Evolutionary conservation across 2,888 invertebrate species (phyloP).

Genomic region (Coenonympha glycerion): DNA sequence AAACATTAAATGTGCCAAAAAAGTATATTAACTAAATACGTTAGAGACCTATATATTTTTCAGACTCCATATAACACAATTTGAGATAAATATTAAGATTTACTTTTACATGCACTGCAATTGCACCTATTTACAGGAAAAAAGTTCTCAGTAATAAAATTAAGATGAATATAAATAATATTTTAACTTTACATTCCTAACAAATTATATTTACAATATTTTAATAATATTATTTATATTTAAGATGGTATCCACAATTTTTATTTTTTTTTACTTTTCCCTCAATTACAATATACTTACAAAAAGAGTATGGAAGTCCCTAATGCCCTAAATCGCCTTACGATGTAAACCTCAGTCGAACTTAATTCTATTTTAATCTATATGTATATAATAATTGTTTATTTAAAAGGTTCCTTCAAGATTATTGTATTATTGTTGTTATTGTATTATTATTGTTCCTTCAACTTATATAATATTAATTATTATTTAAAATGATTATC

Average conservation of each 20-base stretch:
- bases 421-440: too few species aligned
- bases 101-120: not conserved
- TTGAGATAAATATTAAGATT: not conserved
- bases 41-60: not conserved
- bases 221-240: too few species aligned
- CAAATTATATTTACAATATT: too few species aligned
- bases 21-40: not conserved
- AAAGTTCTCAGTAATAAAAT: not conserved
- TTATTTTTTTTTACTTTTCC: too few species aligned
- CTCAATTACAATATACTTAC: not conserved
- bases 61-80: not conserved
- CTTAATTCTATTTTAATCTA: not conserved
- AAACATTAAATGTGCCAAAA: constrained; percentile 26
- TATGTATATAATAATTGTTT: not conserved
- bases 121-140: not conserved
- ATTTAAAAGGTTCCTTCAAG: constrained; percentile 29
- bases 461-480: too few species aligned
- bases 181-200: too few species aligned
- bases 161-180: not conserved
- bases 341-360: not conserved
- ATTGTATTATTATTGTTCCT: not conserved
- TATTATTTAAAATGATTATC: too few species aligned
- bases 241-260: too few species aligned
- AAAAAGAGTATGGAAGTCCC: not conserved
- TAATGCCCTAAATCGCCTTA: not conserved